Conservation (phyloP, 2,888 invertebrate genomes). For the Apantesis nais region DNA sequence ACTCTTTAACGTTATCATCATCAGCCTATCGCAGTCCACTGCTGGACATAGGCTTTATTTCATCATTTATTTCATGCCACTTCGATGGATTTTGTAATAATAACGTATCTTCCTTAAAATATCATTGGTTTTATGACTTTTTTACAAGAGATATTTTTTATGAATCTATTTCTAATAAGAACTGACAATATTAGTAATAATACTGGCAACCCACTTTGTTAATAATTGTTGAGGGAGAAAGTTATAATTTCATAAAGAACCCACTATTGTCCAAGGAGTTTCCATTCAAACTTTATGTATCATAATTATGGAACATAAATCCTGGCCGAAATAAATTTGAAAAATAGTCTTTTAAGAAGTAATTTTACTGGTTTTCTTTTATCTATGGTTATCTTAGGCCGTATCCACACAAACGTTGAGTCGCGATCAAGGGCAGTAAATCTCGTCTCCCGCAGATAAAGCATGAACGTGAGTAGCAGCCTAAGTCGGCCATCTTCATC, state of each 20-base stretch:
- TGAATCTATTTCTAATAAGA: too few species aligned
- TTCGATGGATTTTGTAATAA: too few species aligned
- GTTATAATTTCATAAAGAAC: neutral
- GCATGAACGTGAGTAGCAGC: conserved; percentile 62
- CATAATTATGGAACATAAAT: neutral
- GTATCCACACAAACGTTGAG: conserved; percentile 55
- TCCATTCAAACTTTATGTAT: neutral
- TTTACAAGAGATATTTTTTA: too few species aligned
- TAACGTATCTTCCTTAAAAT: too few species aligned
- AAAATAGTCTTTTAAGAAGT: neutral
- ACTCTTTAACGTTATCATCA: too few species aligned
- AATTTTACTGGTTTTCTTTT: conserved; percentile 6
- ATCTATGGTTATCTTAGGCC: conserved; percentile 43
- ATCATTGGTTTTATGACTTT: too few species aligned
- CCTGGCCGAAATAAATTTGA: too few species aligned
- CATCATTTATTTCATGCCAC: too few species aligned
- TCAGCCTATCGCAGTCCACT: too few species aligned
- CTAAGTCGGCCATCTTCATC: conserved; percentile 45
- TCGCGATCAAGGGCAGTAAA: conserved; percentile 62
- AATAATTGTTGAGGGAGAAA: neutral
- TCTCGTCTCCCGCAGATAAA: conserved; percentile 61
- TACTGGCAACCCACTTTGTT: neutral
- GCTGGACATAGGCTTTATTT: too few species aligned
- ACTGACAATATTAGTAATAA: neutral
- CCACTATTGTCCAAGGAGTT: neutral